Conservation (phyloP, 2,888 invertebrate genomes). For the Amphipoea oculea region DNA sequence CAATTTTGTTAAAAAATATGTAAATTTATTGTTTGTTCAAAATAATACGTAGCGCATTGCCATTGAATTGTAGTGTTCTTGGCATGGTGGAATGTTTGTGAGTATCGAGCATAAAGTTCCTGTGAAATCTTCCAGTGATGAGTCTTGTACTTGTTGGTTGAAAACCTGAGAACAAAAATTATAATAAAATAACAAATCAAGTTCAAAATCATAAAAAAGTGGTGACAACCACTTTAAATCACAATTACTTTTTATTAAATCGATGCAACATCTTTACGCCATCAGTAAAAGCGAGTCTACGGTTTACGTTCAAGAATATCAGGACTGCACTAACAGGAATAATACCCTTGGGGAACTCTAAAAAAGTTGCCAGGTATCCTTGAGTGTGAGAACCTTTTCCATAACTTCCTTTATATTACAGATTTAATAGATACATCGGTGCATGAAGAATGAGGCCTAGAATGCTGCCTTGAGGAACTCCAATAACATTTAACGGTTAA, state of each 20-base stretch:
- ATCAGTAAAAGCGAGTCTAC: no score
- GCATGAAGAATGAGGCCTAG: background rate
- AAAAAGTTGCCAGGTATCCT: background rate
- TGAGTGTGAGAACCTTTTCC: no score
- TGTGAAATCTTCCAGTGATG: slow-evolving; percentile 72
- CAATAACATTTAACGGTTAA: background rate
- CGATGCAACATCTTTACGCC: background rate
- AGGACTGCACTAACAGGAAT: background rate
- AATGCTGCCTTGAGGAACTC: slow-evolving; percentile 5
- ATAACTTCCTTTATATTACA: no score
- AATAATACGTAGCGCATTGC: slow-evolving; percentile 70
- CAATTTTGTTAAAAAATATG: background rate
- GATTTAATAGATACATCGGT: background rate
- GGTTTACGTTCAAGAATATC: background rate
- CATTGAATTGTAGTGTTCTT: slow-evolving; percentile 72
- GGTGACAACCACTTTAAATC: no score
- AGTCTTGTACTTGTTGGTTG: slow-evolving; percentile 79
- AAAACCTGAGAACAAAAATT: slow-evolving; percentile 75
- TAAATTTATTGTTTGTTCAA: slow-evolving; percentile 48
- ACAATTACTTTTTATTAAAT: background rate
- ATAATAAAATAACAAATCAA: background rate
- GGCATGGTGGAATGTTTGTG: slow-evolving; percentile 72
- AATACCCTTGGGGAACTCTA: background rate
- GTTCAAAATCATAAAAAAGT: background rate
- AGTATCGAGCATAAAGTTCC: slow-evolving; percentile 77